Evolutionary conservation across 2,797 vertebrate species (phyloP), one percentile per base, ranked within the genome.

Genomic region (Acanthornis magna): DNA sequence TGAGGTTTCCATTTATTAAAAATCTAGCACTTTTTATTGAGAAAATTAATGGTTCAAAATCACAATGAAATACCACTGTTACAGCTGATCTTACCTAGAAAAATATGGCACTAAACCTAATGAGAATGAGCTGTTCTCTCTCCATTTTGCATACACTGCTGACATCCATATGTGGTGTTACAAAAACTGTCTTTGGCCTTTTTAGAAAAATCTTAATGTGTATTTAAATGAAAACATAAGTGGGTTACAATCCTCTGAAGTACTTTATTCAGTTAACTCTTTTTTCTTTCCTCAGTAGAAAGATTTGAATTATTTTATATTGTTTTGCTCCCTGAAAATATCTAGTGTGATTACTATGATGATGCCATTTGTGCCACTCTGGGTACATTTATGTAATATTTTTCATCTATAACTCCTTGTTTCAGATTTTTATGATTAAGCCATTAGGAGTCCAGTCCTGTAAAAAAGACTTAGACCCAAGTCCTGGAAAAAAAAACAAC

Each of bases 211-310:
- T 84, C 77, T 92, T 96, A 97, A 97, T 95, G 91, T 76, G 67
- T 95, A 96, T 96, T 96, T 96, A 96, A 96, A 97, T 96, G 96
- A 97, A 97, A 97, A 97, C 96, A 97, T 96, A 97, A 97, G 96
- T 96, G 96, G 86, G 89, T 94, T 96, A 92, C 94, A 97, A 95
- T 94, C 89, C 92, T 96, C 95, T 92, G 88, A 97, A 95, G 95
- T 93, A 94, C 96, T 96, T 97, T 94, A 95, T 97, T 96, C 96
- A 96, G 97, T 97, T 97, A 97, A 96, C 93, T 97, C 93, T 95
- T 97, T 95, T 96, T 96, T 68, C 78, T 91, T 93, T 91, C 60
- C 76, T 96, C 76, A 87, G 82, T 68, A 94, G 81, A 96, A 97
- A 91, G 79, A 96, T 94, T 93, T 95, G 95, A 97, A 96, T 97